Evolutionary conservation across 1,140 invertebrate genomes (phyloP).

Genomic region (Oppia nitens): DNA sequence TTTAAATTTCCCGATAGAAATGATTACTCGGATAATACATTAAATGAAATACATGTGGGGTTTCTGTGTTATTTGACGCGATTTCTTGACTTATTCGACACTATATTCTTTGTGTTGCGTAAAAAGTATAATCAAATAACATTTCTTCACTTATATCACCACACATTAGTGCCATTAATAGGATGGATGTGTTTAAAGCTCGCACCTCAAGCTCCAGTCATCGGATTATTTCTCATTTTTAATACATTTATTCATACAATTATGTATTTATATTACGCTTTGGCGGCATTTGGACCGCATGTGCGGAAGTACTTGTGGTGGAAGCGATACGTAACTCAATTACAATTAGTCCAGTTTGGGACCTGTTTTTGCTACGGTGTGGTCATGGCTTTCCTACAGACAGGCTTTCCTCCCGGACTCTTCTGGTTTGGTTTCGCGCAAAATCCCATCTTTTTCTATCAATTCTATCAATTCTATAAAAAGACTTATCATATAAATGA

Average conservation of each 20-base stretch:
- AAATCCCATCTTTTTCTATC: conserved; percentile 14
- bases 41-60: conserved; percentile 2
- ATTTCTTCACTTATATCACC: conserved; percentile 43
- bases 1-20: conserved; percentile 11
- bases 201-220: conserved; percentile 11
- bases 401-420: conserved; percentile 10
- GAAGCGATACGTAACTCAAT: conserved; percentile 17
- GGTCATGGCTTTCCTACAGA: conserved; percentile 9
- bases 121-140: conserved; percentile 73
- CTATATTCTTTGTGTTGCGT: conserved; percentile 18
- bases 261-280: conserved; percentile 16
- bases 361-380: conserved; percentile 1
- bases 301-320: conserved; percentile 15
- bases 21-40: background rate
- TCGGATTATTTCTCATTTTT: conserved; percentile 11
- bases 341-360: conserved; percentile 15
- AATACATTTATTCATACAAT: conserved; percentile 13
- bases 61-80: conserved; percentile 6
- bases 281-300: conserved; percentile 9
- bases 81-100: conserved; percentile 15
- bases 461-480: conserved; percentile 14
- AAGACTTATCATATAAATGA: conserved; percentile 4
- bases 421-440: conserved; percentile 9
- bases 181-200: conserved; percentile 15
- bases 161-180: conserved; percentile 35